These are phyloP conservation scores for Rhinogobio ventralis DNA, from an alignment of 2,797 vertebrate genomes.

Conservation along the genomic window DNA sequence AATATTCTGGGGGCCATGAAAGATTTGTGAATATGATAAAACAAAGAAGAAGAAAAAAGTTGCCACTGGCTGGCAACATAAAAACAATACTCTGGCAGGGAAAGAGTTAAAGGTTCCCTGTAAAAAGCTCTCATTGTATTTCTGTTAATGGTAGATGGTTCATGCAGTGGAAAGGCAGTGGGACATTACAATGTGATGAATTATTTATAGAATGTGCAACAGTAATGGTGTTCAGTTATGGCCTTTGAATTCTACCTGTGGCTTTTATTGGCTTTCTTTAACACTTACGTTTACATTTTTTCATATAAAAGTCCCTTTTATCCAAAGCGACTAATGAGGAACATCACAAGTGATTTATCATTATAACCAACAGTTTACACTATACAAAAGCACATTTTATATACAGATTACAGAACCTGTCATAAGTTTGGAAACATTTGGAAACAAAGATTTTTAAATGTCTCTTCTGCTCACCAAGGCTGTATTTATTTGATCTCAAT, in stretches of 20 bases:
- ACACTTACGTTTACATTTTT: neutral
- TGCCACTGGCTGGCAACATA: neutral
- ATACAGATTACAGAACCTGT: no score
- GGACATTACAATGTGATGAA: slow-evolving; percentile 30
- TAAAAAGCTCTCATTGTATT: slow-evolving; percentile 1
- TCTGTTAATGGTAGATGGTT: neutral
- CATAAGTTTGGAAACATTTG: no score
- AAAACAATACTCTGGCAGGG: neutral
- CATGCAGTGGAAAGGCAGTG: slow-evolving; percentile 11
- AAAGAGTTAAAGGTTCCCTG: neutral
- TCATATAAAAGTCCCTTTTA: neutral
- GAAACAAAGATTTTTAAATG: no score
- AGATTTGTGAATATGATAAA: neutral
- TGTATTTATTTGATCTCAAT: no score
- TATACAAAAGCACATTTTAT: neutral
- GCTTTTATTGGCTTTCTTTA: slow-evolving; percentile 27
- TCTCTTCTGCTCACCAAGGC: no score
- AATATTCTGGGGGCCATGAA: neutral
- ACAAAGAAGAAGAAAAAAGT: no score
- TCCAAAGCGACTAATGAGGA: neutral
- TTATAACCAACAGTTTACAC: neutral
- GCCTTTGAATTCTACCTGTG: slow-evolving; percentile 37
- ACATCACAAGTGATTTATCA: neutral
- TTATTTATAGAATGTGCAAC: slow-evolving; percentile 47
- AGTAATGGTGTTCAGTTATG: slow-evolving; percentile 27